Evolutionary conservation across 1,140 invertebrate genomes (phyloP).

Genomic region (Tetramorium simillimum): DNA sequence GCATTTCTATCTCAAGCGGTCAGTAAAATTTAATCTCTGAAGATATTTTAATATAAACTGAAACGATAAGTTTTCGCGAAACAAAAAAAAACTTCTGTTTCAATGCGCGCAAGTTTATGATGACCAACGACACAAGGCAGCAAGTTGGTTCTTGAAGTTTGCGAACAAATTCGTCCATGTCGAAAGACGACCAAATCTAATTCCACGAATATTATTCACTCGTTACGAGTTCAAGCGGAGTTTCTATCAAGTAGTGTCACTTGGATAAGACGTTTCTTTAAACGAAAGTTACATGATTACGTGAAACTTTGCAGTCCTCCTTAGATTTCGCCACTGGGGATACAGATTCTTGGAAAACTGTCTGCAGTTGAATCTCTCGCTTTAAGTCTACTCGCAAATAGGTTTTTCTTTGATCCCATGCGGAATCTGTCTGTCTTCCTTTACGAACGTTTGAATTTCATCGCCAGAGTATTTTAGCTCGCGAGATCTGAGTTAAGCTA

Average conservation of each 20-base stretch:
- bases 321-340: conserved; percentile 41
- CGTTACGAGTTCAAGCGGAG: conserved; percentile 57
- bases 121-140: conserved; percentile 36
- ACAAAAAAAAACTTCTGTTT: conserved; percentile 29
- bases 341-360: conserved; percentile 23
- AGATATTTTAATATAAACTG: background rate
- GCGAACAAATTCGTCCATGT: conserved; percentile 37
- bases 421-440: conserved; percentile 4
- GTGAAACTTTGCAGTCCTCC: conserved; percentile 39
- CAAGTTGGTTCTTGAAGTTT: conserved; percentile 23
- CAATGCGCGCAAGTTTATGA: conserved; percentile 29
- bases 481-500: background rate
- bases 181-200: conserved; percentile 54
- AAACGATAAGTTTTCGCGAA: background rate
- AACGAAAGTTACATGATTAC: conserved; percentile 61
- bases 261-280: conserved; percentile 56
- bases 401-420: conserved; percentile 52
- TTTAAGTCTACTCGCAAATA: conserved; percentile 55
- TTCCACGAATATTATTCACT: conserved; percentile 55
- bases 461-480: background rate
- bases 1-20: background rate
- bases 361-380: conserved; percentile 46
- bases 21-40: background rate
- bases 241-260: conserved; percentile 57
- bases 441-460: conserved; percentile 14